Evolutionary conservation across 2,113 vertebrate genomes (phyloP), one percentile per base, ranked within the genome.

Genomic region (Saccopteryx leptura): DNA sequence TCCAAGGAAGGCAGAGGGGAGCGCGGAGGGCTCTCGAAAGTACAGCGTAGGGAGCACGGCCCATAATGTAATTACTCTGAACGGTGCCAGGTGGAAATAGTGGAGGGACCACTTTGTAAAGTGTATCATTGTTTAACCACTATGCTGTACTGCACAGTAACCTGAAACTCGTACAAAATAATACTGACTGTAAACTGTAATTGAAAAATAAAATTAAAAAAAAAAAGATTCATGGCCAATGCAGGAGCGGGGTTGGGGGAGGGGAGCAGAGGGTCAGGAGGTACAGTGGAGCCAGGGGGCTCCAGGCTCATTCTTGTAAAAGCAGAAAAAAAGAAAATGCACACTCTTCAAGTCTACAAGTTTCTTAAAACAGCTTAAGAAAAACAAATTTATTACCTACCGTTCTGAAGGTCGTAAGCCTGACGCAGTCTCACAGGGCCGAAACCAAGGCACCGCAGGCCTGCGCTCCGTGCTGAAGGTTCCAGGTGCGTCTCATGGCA

Each of bases 1-100:
- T 71, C 71, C 0, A 0, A 71, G 52, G 9, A 56, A 17, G 9
- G 1, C 39, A 24, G 31, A 8, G 12, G 46, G 39, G n/a, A n/a
- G 23, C 18, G 15, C 39, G 58, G 13, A 7, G 31, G 8, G 48
- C 26, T 65, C 58, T 7, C 46, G 33, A 12, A 78, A 78, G 28
- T n/a, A n/a, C 75, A 78, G 28, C 75, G 7, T 78, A 21, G 50
- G 50, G 31, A 56, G 21, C 21, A n/a, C 2, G n/a, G 52, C 7
- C 18, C 21, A n/a, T 78, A 56, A 78, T 56, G 18, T 78, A 78
- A 78, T 78, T 12, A 54, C 50, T 78, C 2, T n/a, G 75, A 3
- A 10, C 21, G 28, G 28, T 56, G 75, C 28, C 28, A 21, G 75
- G 52, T 13, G 75, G 52, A n/a, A 78, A 21, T 21, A 78, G 12